phyloP scores from a whole-genome alignment of 37 sponge, comb jelly and placozoan genomes.

The Aplysina aerophoba region DNA sequence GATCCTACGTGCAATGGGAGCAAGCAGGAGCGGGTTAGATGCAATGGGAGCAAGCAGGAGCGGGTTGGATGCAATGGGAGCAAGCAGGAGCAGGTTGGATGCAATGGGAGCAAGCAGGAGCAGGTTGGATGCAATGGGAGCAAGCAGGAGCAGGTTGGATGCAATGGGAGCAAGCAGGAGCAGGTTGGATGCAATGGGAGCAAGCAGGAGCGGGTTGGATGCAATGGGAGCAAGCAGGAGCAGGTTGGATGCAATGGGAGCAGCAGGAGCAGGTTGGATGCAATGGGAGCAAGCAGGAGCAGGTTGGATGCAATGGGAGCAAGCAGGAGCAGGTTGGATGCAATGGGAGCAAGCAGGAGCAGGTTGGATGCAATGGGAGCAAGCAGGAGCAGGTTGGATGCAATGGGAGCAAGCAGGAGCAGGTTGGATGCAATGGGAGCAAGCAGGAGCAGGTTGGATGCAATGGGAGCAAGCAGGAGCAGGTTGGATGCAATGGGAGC shows the following conservation, averaged over 20 bases:
- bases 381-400: neutral
- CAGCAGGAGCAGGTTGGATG: neutral
- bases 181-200: no score
- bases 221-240: neutral
- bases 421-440: no score
- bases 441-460: neutral
- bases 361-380: no score
- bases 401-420: neutral
- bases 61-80: no score
- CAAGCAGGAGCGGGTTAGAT: neutral
- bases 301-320: no score
- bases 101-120: neutral
- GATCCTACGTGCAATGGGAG: neutral
- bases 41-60: neutral
- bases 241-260: no score
- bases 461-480: neutral
- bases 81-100: neutral
- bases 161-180: neutral
- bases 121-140: no score
- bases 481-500: no score
- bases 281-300: neutral
- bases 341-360: neutral
- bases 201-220: neutral
- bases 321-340: neutral
- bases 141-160: neutral